phyloP scores from a whole-genome alignment of 2,797 vertebrate genomes.

The Telmatherina bonti region DNA sequence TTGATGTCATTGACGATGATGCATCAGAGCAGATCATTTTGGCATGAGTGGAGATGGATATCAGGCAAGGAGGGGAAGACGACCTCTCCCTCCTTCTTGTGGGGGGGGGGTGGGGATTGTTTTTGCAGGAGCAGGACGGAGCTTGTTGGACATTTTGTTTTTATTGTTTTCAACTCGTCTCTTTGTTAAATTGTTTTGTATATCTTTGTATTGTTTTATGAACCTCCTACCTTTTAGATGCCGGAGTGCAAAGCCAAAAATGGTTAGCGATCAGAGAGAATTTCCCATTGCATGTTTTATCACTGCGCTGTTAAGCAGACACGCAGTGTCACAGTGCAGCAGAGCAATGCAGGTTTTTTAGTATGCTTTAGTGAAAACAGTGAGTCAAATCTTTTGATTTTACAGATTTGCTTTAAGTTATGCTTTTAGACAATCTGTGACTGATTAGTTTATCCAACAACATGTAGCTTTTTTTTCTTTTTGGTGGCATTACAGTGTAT shows the following conservation, averaged over 20 bases:
- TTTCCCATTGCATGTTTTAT: slow-evolving; percentile 53
- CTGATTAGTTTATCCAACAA: slow-evolving; percentile 63
- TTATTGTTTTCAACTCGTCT: slow-evolving; percentile 42
- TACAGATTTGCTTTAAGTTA: slow-evolving; percentile 36
- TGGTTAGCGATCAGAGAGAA: slow-evolving; percentile 40
- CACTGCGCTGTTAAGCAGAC: slow-evolving; percentile 29
- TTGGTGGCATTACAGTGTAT: slow-evolving; percentile 54
- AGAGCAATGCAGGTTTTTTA: slow-evolving; percentile 14
- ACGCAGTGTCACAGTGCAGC: slow-evolving; percentile 23
- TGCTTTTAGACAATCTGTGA: slow-evolving; percentile 67
- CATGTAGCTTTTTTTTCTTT: slow-evolving; percentile 65
- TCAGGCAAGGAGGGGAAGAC: slow-evolving; percentile 33
- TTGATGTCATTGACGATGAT: slow-evolving; percentile 45
- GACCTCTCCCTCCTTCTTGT: slow-evolving; percentile 50
- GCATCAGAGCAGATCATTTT: slow-evolving; percentile 67
- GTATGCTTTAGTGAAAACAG: slow-evolving; percentile 29
- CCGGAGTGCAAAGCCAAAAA: slow-evolving; percentile 35
- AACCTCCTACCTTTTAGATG: slow-evolving; percentile 40
- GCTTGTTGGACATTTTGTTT: slow-evolving; percentile 75
- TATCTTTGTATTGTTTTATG: slow-evolving; percentile 63
- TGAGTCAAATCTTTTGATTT: slow-evolving; percentile 25
- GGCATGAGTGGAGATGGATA: slow-evolving; percentile 45
- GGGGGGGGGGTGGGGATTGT: slow-evolving; percentile 64
- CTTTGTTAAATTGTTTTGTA: slow-evolving; percentile 61
- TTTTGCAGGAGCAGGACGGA: slow-evolving; percentile 67